Conservation (phyloP, 2,888 invertebrate genomes). For the Drosophila anceps region DNA sequence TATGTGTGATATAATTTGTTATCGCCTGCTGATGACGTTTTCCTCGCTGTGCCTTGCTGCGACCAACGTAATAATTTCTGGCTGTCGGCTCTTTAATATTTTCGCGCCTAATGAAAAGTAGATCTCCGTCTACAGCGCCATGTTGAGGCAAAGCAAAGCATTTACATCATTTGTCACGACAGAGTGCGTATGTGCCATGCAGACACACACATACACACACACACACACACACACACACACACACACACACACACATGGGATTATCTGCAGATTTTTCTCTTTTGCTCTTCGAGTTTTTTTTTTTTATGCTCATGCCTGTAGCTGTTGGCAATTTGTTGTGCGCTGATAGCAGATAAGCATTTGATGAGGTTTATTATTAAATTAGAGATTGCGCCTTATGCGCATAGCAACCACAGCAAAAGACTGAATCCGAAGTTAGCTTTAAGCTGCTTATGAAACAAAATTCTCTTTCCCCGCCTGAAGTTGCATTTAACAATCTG, state of each 20-base stretch:
- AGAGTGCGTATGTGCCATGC: constrained; percentile 19
- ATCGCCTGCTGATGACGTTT: constrained; percentile 62
- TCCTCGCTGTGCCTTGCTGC: constrained; percentile 7
- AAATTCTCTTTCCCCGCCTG: constrained; percentile 17
- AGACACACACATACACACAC: not conserved
- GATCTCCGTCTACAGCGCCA: constrained; percentile 30
- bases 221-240: constrained; percentile 24
- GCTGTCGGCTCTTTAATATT: constrained; percentile 77
- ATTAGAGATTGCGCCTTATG: constrained; percentile 55
- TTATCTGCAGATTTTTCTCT: constrained; percentile 58
- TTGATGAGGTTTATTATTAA: constrained; percentile 78
- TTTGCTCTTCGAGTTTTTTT: constrained; percentile 23
- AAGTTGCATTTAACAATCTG: constrained; percentile 49
- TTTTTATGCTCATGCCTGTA: constrained; percentile 39
- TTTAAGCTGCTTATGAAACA: constrained; percentile 67
- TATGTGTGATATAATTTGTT: constrained; percentile 78
- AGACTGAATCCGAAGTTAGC: constrained; percentile 14
- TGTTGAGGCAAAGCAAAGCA: constrained; percentile 27
- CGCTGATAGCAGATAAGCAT: constrained; percentile 78
- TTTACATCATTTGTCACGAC: constrained; percentile 72
- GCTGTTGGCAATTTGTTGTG: constrained; percentile 73
- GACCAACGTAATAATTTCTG: constrained; percentile 61
- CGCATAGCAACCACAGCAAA: constrained; percentile 26
- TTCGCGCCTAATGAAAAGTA: constrained; percentile 79
- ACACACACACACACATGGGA: constrained; percentile 42